Conservation (phyloP, 2,113 vertebrate species). For the Elachura formosa region DNA sequence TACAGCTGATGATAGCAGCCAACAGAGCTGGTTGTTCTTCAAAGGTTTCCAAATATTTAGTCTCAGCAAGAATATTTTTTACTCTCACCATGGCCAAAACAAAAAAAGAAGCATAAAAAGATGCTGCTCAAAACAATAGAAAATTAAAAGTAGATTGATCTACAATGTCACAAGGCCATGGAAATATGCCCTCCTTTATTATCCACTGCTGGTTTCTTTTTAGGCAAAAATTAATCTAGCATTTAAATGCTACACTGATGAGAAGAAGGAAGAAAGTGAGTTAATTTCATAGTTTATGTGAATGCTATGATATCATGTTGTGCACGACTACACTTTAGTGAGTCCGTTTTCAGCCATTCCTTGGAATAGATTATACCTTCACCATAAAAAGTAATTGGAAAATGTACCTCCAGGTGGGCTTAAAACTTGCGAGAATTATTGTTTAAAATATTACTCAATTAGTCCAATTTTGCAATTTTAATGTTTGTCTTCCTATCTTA, state of each 20-base stretch:
- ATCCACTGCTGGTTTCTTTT: not conserved
- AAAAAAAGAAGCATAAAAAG: not conserved
- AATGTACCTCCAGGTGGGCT: not conserved
- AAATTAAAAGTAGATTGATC: not conserved
- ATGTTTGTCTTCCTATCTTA: not conserved
- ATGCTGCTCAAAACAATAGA: not conserved
- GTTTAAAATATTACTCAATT: not conserved
- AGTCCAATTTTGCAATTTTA: not conserved
- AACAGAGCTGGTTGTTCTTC: not conserved
- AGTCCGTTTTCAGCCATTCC: not conserved
- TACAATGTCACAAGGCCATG: not conserved
- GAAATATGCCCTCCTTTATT: not conserved
- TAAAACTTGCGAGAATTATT: not conserved
- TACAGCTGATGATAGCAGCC: not conserved
- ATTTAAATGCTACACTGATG: not conserved
- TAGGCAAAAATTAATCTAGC: not conserved
- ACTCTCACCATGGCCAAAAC: not conserved
- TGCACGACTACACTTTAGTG: not conserved
- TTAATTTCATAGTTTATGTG: not conserved
- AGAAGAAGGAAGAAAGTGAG: not conserved
- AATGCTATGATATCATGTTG: not conserved
- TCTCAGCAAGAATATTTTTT: not conserved
- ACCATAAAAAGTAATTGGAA: not conserved
- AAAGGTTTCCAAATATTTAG: not conserved
- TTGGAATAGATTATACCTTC: not conserved